These are phyloP conservation scores for Tiaroga cobitis DNA, from an alignment of 2,797 vertebrate species.

Conservation along the genomic window DNA sequence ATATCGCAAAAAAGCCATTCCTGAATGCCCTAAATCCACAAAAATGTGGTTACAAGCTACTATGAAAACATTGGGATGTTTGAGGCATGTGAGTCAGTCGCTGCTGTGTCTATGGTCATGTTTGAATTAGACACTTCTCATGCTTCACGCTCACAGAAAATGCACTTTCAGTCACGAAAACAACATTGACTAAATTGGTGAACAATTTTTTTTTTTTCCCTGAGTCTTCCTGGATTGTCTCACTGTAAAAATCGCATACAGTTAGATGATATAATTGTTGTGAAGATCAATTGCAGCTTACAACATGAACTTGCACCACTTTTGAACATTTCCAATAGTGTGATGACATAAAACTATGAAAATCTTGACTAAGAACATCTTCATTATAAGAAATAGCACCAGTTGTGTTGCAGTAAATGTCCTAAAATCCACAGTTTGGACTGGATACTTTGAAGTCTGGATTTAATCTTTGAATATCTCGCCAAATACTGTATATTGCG, in stretches of 20 bases:
- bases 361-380: neutral
- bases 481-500: neutral
- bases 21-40: slow-evolving; percentile 36
- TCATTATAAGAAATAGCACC: neutral
- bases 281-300: neutral
- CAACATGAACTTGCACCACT: neutral
- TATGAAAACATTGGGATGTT: slow-evolving; percentile 40
- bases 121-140: slow-evolving; percentile 59
- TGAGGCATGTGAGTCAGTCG: slow-evolving; percentile 24
- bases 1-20: slow-evolving; percentile 26
- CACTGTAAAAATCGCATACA: neutral
- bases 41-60: slow-evolving; percentile 40
- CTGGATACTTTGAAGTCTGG: slow-evolving; percentile 2
- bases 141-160: slow-evolving; percentile 66
- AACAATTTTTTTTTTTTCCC: slow-evolving; percentile 37
- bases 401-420: neutral
- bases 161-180: slow-evolving; percentile 71
- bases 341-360: neutral
- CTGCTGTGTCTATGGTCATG: neutral
- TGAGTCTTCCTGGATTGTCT: neutral
- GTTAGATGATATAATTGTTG: neutral
- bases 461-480: neutral
- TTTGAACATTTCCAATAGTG: neutral
- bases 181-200: slow-evolving; percentile 31
- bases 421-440: slow-evolving; percentile 6